These are phyloP conservation scores for Schizaphis graminum DNA, from an alignment of 2,888 invertebrate species.

Conservation along the genomic window DNA sequence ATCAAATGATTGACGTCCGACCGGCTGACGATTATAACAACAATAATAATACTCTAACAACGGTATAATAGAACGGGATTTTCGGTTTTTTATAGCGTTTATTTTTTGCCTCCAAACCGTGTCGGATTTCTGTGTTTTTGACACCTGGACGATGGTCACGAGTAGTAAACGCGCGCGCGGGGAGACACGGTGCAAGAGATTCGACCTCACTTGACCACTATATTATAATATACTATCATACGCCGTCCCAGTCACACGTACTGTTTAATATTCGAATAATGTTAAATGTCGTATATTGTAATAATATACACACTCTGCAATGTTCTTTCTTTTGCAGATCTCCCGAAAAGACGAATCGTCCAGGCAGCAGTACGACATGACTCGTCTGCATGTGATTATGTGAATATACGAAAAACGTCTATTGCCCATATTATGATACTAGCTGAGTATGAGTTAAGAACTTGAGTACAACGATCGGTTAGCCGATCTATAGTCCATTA, in stretches of 20 bases:
- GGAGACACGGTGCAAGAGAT: background rate
- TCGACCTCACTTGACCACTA: slow-evolving; percentile 13
- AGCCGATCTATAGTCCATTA: background rate
- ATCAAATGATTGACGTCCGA: slow-evolving; percentile 23
- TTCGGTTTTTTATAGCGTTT: background rate
- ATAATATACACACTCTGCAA: no score
- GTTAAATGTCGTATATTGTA: background rate
- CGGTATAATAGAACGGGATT: background rate
- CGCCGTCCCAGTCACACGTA: background rate
- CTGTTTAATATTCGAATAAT: background rate
- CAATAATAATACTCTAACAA: background rate
- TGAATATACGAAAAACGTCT: background rate
- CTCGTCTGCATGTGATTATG: background rate
- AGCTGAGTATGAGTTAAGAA: no score
- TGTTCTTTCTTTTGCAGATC: background rate
- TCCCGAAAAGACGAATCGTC: background rate
- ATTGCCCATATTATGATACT: background rate
- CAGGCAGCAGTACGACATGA: background rate
- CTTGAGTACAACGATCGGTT: no score
- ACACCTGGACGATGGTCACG: slow-evolving; percentile 24
- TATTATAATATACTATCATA: background rate
- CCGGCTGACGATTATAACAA: background rate
- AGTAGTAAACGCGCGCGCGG: background rate
- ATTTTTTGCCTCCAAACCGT: slow-evolving; percentile 16
- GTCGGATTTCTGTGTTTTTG: slow-evolving; percentile 40